Evolutionary conservation across 2,113 vertebrate genomes (phyloP).

Genomic region (Melanerpes aurifrons): DNA sequence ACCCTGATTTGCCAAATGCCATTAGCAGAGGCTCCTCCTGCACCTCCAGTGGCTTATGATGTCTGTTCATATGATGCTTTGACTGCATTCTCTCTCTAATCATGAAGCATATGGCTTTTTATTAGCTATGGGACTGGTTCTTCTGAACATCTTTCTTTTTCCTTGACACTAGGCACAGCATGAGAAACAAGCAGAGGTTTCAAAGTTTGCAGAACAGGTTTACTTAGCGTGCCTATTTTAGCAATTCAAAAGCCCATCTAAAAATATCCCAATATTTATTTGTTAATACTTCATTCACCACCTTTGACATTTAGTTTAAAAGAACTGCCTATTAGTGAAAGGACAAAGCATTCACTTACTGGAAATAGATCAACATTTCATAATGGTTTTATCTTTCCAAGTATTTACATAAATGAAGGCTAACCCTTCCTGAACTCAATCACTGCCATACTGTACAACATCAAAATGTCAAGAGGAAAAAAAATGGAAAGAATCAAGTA

Average conservation of each 20-base stretch:
- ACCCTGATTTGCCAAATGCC: background rate
- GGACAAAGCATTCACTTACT: constrained; percentile 25
- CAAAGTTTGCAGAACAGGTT: background rate
- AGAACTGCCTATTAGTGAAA: constrained; percentile 43
- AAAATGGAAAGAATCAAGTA: background rate
- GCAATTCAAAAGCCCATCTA: background rate
- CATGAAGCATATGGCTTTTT: background rate
- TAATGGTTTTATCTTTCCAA: constrained; percentile 53
- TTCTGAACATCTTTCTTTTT: background rate
- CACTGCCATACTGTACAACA: constrained; percentile 51
- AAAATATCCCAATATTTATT: constrained; percentile 9
- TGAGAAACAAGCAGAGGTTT: background rate
- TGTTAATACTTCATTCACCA: background rate
- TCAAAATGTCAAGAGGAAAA: constrained; percentile 48
- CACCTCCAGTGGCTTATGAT: background rate
- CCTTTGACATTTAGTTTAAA: constrained; percentile 29
- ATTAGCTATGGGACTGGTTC: background rate
- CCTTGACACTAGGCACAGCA: background rate
- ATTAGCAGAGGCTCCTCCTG: background rate
- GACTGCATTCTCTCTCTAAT: background rate
- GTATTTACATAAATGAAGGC: constrained; percentile 68
- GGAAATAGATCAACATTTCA: constrained; percentile 45
- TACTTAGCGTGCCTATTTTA: background rate
- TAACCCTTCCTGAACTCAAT: constrained; percentile 52
- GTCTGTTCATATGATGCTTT: background rate